Percentiles rank a stretch among this genome's conserved stretches.
phyloP scores from a whole-genome alignment of 2,113 vertebrate species.

The Anolis carolinensis region DNA sequence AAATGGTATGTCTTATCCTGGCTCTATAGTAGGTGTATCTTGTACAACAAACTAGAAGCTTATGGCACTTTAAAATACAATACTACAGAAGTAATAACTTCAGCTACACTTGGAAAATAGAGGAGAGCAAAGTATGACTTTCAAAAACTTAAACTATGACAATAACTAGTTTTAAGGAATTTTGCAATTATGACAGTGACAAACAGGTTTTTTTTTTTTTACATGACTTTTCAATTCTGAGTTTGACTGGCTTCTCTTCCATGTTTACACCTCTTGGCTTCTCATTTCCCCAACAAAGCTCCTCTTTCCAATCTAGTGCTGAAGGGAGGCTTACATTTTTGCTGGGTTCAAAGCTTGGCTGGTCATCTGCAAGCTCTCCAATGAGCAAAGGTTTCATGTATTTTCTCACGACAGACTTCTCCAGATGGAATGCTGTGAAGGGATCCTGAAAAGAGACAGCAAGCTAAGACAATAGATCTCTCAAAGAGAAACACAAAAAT shows the following conservation, averaged over 20 bases:
- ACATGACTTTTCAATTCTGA: not conserved
- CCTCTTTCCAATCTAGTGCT: not conserved
- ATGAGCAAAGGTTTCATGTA: slow-evolving; percentile 79
- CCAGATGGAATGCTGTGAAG: slow-evolving; percentile 80
- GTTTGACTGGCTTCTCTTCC: not conserved
- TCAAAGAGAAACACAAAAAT: not conserved
- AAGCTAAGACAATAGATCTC: not conserved
- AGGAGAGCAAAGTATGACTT: not conserved
- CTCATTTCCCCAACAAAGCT: not conserved
- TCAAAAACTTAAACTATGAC: not conserved
- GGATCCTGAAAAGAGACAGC: slow-evolving; percentile 73
- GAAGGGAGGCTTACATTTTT: slow-evolving; percentile 77
- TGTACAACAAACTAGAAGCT: not conserved
- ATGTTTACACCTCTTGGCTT: not conserved
- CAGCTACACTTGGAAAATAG: not conserved
- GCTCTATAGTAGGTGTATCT: not conserved
- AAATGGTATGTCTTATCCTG: not conserved
- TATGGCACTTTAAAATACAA: not conserved
- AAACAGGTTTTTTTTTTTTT: not conserved
- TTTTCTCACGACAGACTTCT: slow-evolving; percentile 78
- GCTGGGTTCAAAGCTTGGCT: slow-evolving; percentile 81
- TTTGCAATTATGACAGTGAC: not conserved
- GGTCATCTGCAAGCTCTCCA: slow-evolving; percentile 80
- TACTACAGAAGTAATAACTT: not conserved
- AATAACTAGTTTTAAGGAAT: not conserved